Evolutionary conservation across 2,888 invertebrate genomes (phyloP).

Genomic region (Trichogramma evanescens): DNA sequence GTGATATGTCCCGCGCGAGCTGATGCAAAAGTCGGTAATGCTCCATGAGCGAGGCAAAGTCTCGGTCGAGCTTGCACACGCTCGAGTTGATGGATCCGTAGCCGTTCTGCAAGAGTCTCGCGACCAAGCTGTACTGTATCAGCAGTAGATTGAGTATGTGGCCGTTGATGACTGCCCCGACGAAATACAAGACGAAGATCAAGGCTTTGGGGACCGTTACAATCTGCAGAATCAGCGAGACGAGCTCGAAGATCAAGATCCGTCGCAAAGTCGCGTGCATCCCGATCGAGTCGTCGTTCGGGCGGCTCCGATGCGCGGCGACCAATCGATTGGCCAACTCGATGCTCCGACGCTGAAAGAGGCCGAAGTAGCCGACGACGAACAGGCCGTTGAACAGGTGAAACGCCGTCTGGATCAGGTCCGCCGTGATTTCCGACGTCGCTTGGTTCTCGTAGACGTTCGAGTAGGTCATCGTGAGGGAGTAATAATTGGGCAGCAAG

Average conservation of each 20-base stretch:
- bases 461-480: too few relatives aligned
- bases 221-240: not conserved
- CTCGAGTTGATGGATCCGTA: not conserved
- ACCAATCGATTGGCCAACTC: not conserved
- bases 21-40: too few relatives aligned
- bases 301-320: too few relatives aligned
- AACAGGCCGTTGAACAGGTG: not conserved
- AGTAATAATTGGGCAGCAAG: too few relatives aligned
- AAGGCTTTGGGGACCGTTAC: not conserved
- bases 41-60: not conserved
- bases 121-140: not conserved
- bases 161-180: not conserved
- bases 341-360: not conserved
- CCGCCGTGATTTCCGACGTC: not conserved
- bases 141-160: not conserved
- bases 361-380: not conserved
- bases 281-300: too few relatives aligned
- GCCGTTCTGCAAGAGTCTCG: not conserved
- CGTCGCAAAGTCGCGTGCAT: not conserved
- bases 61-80: not conserved
- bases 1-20: not conserved
- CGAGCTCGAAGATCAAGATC: not conserved
- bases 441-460: not conserved
- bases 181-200: not conserved
- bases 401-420: not conserved